These are phyloP conservation scores for Coptotermes formosanus DNA, from an alignment of 1,140 invertebrate genomes.

Conservation along the genomic window DNA sequence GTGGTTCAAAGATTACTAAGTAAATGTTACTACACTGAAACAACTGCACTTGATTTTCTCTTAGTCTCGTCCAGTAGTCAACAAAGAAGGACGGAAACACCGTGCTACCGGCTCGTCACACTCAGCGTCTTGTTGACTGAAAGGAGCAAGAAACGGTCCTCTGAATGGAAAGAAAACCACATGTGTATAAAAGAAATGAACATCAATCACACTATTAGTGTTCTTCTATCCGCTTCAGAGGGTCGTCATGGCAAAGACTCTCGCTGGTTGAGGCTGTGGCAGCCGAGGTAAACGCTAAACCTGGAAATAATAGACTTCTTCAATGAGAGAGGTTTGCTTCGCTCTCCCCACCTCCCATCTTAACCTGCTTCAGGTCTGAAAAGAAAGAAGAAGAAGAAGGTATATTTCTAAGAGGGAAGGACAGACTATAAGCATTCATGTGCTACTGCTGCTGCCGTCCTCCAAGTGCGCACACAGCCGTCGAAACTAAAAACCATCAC, in stretches of 20 bases:
- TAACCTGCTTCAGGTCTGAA: constrained; percentile 7
- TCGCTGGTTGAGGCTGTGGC: neutral
- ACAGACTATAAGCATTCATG: neutral
- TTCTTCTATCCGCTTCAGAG: neutral
- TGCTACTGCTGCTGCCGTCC: neutral
- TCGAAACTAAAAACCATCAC: constrained; percentile 12
- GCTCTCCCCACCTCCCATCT: neutral
- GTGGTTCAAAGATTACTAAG: no score
- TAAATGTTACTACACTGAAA: no score
- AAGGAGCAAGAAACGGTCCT: neutral
- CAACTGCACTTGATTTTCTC: no score
- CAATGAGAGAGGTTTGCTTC: neutral
- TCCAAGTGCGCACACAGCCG: neutral
- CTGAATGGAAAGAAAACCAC: no score
- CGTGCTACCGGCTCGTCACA: neutral
- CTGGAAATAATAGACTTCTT: constrained; percentile 16
- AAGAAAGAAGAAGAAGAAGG: neutral
- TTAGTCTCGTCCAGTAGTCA: no score
- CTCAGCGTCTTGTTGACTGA: neutral
- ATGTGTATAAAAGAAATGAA: constrained; percentile 14
- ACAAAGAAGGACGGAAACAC: neutral
- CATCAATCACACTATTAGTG: constrained; percentile 12
- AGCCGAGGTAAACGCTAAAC: constrained; percentile 14
- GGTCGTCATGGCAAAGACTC: no score
- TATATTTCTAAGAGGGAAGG: neutral